Evolutionary conservation across 2,888 invertebrate genomes (phyloP), one percentile per base, ranked within the genome.

Genomic region (Bombylius major): DNA sequence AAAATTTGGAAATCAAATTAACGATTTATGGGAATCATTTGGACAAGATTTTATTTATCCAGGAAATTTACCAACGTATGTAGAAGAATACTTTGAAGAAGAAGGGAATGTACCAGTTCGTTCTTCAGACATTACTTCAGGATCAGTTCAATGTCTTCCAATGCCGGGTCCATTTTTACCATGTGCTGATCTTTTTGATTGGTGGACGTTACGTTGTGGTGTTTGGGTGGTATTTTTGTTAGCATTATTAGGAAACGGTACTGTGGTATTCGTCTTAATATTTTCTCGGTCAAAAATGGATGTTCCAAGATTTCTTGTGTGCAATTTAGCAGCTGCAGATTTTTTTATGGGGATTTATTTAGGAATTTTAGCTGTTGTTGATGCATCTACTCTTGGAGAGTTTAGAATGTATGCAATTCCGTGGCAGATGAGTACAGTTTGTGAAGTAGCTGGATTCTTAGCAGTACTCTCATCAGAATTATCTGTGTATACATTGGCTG

Each of bases 161-260:
- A 79, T 86, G 68, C 93, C 93, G 4, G 92, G 91, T 34, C 95
- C 96, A 5, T 96, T 96, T 76, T 78, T 95, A 68, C 96, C 96
- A 5, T 97, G 96, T 72, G 88, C 90, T 69, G 96, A 96, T 73
- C 79, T 96, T 55, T 96, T 97, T 73, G 95, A 95, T 70, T 96
- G 95, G 95, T 96, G 96, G 96, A 93, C 94, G 5, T 76, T 96
- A 64, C 83, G 95, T 47, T 96, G 95, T 71, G 95, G 96, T 31
- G 94, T 97, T 53, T 98, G 98, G 97, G 86, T 94, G 14, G 95
- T 98, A 49, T 97, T 97, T 75, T 81, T 97, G 56, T 79, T 96
- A 65, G 95, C 97, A 47, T 84, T 98, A 77, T 80, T 97, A 53
- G 98, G 98, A 61, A 98, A 98, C 73, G 95, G 94, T 50, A 90